A percentile compares a stretch with the other conserved stretches of the same genome.
phyloP scores from a whole-genome alignment of 1,140 invertebrate genomes.

The Pseudomyrmex pallidus region DNA sequence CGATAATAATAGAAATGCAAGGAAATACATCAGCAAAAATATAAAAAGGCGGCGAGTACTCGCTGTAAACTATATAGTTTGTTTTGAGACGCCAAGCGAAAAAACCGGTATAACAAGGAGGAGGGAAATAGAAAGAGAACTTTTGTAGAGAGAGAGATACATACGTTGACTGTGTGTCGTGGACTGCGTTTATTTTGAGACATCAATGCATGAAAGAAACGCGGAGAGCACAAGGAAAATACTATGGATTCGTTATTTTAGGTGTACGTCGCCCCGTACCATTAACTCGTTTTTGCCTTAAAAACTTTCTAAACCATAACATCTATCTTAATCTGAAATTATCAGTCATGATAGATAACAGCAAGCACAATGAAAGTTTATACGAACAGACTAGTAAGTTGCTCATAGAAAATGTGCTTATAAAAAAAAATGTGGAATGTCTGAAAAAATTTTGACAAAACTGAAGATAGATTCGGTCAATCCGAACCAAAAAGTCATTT shows the following conservation, averaged over 20 bases:
- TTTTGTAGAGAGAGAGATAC: conserved; percentile 8
- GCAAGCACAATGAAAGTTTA: neutral
- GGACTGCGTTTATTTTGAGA: conserved; percentile 49
- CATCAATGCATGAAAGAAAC: conserved; percentile 56
- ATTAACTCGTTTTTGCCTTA: conserved; percentile 27
- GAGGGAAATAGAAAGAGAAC: conserved; percentile 35
- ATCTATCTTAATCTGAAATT: neutral
- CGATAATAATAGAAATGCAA: conserved; percentile 52
- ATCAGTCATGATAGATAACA: neutral
- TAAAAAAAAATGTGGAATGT: no score
- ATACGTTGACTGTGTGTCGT: conserved; percentile 25
- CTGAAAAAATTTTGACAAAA: no score
- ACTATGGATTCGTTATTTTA: conserved; percentile 46
- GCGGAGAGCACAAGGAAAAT: conserved; percentile 31
- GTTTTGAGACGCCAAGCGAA: conserved; percentile 40
- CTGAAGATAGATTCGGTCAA: no score
- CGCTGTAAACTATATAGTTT: conserved; percentile 51
- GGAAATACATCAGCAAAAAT: conserved; percentile 8
- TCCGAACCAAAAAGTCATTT: no score
- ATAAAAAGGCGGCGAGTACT: conserved; percentile 27
- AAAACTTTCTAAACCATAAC: conserved; percentile 14
- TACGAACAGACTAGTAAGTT: no score
- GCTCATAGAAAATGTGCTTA: no score
- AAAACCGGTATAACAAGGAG: conserved; percentile 29
- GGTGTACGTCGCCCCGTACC: conserved; percentile 9